Evolutionary conservation across 2,797 vertebrate genomes (phyloP), one percentile per base, ranked within the genome.

Genomic region (Naso thynnoides): DNA sequence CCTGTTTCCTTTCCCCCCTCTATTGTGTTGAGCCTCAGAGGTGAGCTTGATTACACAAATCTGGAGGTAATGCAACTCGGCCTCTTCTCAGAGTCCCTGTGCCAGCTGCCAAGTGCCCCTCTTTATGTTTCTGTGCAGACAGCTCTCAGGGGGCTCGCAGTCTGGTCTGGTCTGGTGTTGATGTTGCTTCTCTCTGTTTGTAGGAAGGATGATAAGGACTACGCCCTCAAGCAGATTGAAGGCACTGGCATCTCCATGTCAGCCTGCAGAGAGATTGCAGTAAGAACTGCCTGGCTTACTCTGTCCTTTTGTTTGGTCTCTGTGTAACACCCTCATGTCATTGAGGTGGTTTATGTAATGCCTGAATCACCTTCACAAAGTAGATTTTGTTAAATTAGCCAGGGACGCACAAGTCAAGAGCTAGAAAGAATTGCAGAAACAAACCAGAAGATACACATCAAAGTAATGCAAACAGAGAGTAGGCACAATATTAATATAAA

Each of bases 211-310:
- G 97, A 99, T 94, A 98, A 98, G 94, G 98, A 99, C 94, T 99
- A 99, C 66, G 98, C 98, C 93, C 96, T 99, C 94, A 99, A 99
- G 95, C 98, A 99, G 91, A 99, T 99, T 95, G 98, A 99, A 96
- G 98, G 98, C 95, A 99, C 98, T 83, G 98, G 98, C 90, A 99
- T 99, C 95, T 99, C 98, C 86, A 99, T 99, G 98, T 99, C 98
- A 70, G 98, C 98, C 84, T 99, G 98, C 95, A 96, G 98, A 97
- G 98, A 99, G 94, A 99, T 99, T 94, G 98, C 98, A 89, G 98
- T 99, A 96, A 99, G 98, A 96, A 58, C 63, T 55, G 27, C 64
- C 67, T 59, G 52, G 33, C 52, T 75, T 74, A 70, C 52, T 54
- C 27, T 64, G 9, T 78, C 26, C 42, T 36, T 76, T 78, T 69